A percentile compares a stretch with the other conserved stretches of the same genome.
These are phyloP conservation scores for Branchipolynoe longqiensis DNA, from an alignment of 2,888 invertebrate species.

Conservation along the genomic window DNA sequence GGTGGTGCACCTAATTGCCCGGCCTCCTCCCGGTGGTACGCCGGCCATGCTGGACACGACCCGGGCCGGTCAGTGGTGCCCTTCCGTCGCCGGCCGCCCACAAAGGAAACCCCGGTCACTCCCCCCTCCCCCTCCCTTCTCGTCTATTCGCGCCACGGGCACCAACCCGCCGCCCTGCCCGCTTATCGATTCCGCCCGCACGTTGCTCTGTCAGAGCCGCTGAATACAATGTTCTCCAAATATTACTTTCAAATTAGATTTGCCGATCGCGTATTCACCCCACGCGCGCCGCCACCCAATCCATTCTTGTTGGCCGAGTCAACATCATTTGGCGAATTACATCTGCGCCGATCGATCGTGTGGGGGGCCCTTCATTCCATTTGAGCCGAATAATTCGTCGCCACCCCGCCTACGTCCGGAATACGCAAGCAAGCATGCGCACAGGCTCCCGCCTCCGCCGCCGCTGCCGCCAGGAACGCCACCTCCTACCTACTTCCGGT, in stretches of 20 bases:
- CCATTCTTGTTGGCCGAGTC: slow-evolving; percentile 56
- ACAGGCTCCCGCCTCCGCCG: neutral
- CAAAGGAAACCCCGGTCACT: slow-evolving; percentile 25
- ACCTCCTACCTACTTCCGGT: too few relatives aligned
- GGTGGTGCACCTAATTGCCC: too few relatives aligned
- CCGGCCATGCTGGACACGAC: slow-evolving; percentile 1
- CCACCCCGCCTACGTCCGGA: neutral
- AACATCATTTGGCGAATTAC: slow-evolving; percentile 57
- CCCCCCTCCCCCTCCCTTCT: too few relatives aligned
- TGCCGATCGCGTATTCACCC: neutral
- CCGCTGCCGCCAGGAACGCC: too few relatives aligned
- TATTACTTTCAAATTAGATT: slow-evolving; percentile 58
- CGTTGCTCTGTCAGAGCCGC: neutral
- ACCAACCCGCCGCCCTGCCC: neutral
- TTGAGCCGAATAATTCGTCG: slow-evolving; percentile 35
- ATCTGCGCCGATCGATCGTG: slow-evolving; percentile 33
- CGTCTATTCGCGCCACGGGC: slow-evolving; percentile 35
- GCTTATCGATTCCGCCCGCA: slow-evolving; percentile 37
- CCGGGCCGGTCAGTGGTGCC: neutral
- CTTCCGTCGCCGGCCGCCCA: neutral
- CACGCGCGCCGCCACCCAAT: slow-evolving; percentile 50
- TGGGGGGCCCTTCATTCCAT: slow-evolving; percentile 38
- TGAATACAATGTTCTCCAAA: slow-evolving; percentile 57
- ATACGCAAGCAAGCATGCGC: slow-evolving; percentile 5
- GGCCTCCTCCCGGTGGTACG: too few relatives aligned